Conservation (phyloP, 2,888 invertebrate genomes). For the Reticulitermes lucifugus region DNA sequence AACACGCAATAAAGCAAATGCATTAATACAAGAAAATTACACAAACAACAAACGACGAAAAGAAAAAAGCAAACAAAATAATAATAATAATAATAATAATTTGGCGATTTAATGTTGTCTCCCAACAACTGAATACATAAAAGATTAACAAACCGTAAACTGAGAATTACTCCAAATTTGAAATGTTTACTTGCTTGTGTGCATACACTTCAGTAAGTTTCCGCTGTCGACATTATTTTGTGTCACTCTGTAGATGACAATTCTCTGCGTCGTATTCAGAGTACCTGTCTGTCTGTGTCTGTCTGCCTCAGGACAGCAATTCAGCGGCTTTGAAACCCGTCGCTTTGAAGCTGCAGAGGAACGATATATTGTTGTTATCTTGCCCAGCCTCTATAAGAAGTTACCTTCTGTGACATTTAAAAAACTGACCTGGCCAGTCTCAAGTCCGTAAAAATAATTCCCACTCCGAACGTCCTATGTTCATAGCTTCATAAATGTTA, state of each 20-base stretch:
- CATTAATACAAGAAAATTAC: no score
- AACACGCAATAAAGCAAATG: no score
- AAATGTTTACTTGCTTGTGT: no score
- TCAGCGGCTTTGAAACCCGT: neutral
- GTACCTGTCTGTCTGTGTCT: neutral
- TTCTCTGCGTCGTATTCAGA: neutral
- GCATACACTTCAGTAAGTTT: no score
- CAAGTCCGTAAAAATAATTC: neutral
- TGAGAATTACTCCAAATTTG: no score
- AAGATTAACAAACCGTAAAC: no score
- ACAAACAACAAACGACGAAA: no score
- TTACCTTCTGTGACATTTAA: neutral
- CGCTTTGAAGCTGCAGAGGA: neutral
- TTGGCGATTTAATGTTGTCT: no score
- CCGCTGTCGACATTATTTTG: neutral
- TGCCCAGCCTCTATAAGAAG: neutral
- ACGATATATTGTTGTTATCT: neutral
- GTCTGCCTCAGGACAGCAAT: neutral
- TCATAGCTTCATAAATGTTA: neutral
- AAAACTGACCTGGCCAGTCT: neutral
- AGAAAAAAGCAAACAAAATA: no score
- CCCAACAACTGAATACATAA: no score
- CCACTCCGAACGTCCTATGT: neutral
- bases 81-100: no score
- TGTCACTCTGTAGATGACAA: neutral